Base-by-base conservation (phyloP, 2,113 vertebrate genomes). In the Alaudala cheleensis region DNA sequence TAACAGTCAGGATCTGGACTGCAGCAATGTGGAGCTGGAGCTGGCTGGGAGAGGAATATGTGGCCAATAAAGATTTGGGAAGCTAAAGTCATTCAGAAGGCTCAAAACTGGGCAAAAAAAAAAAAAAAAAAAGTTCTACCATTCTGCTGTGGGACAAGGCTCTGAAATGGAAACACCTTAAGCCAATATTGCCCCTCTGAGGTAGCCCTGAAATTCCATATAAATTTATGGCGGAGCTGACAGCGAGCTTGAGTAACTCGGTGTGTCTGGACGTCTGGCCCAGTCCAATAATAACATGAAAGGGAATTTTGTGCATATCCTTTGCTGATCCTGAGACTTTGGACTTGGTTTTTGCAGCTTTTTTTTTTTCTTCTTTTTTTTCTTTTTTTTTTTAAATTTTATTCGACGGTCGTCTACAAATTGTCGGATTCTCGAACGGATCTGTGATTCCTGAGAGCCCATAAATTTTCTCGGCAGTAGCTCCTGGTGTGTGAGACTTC, bases 111-210 rank as follows among this genome's bases (percentile, higher is more conserved):
- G 64, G 74, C 12, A 81, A 70, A 91, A 70, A 77, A 85, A 85
- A 57, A 45, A 25, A 29, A 54, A 39, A 47, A 45, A 58, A 42
- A 29, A n/a, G 29, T n/a, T 49, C 10, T 18, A 85, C 62, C 92
- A 74, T 4, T 88, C 64, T 96, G 69, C 88, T 39, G 49, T 10
- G 40, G 79, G 93, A 93, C 17, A 29, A 81, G 61, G 80, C 34
- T 86, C 60, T 96, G 96, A 93, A 95, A 95, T 96, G 94, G 95
- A 96, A 97, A 95, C 71, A 71, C 64, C 92, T 90, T 88, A 54
- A 92, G 87, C 85, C 93, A 96, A 73, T 91, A 95, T 94, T 97
- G 93, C 85, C 79, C 92, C 94, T 96, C 79, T 71, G 92, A 92
- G 92, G 92, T 93, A 92, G 76, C 78, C 10, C 84, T 88, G 90